Evolutionary conservation across 2,888 invertebrate species (phyloP), one percentile per base, ranked within the genome.

Genomic region (Blastobasis lacticolella): DNA sequence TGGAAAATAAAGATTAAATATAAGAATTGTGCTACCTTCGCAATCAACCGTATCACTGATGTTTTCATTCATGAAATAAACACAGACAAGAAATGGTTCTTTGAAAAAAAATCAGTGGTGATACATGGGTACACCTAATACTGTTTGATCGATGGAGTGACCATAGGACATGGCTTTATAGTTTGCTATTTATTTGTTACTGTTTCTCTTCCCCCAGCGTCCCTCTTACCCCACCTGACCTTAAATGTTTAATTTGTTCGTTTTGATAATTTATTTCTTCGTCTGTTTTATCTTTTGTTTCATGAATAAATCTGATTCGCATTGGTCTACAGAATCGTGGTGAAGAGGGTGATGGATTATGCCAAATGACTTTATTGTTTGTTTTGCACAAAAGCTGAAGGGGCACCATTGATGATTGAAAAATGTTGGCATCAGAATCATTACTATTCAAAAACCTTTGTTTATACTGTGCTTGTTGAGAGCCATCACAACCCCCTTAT

Each of bases 401-500:
- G 42, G 53, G 55, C n/a, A 57, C 56, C 10, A 56, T 46, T 6
- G 44, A 56, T 37, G 54, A 54, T 54, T 61, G 66, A 58, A 74
- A 75, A 43, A 74, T 61, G 54, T 62, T 58, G 1, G 63, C 54
- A 53, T 69, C 67, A 49, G 52, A 52, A 37, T 65, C 60, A 1
- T 46, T 37, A 7, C 45, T 38, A 52, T 63, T 60, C 41, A 52
- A 9, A 54, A 66, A 61, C 54, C 59, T 65, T 55, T 68, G 65
- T 55, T 71, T 66, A 48, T 50, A 66, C 47, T 64, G 56, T 40
- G 59, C 8, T 53, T 68, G 66, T 37, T 64, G 62, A 5, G 66
- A 67, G 7, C 66, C 66, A 53, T 68, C 68, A 54, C 63, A 68
- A 37, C 64, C 66, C 64, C 67, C 58, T 71, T 66, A 59, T 48